Base-by-base conservation (phyloP, 2,888 invertebrate species). In the Nephrocerus scutellatus region DNA sequence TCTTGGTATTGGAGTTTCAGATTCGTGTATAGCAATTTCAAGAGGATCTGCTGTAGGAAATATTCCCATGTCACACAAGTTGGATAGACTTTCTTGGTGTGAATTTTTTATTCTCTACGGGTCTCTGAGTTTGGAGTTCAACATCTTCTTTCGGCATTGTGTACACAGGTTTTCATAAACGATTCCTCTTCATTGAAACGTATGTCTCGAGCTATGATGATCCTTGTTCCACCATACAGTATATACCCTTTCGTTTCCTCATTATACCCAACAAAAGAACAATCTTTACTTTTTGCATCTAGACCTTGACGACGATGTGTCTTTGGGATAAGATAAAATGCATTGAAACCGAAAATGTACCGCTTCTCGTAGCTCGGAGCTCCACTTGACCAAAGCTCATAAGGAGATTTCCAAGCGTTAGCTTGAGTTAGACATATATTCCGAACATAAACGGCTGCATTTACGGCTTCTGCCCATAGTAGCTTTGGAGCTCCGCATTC, bases 181-280 rank as follows among this genome's bases (percentile, higher is more conserved):
- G n/a, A n/a, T n/a, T n/a, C n/a, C n/a, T n/a, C n/a, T n/a, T n/a
- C n/a, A n/a, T n/a, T n/a, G n/a, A n/a, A n/a, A n/a, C n/a, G n/a
- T n/a, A n/a, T n/a, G n/a, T n/a, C n/a, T n/a, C n/a, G n/a, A n/a
- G n/a, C n/a, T n/a, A n/a, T n/a, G n/a, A n/a, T n/a, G n/a, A n/a
- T n/a, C n/a, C n/a, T n/a, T n/a, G n/a, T n/a, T n/a, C n/a, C n/a
- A n/a, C n/a, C n/a, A n/a, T n/a, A n/a, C n/a, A n/a, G n/a, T n/a
- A n/a, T n/a, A n/a, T n/a, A n/a, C n/a, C 34, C 39, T 40, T 40
- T 40, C 8, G 34, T 30, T 25, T 35, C 35, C 2, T 14, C 7
- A 20, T 12, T 34, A 15, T 34, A 39, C 5, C 39, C 29, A 3
- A 39, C 39, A 12, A 39, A 32, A n/a, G n/a, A n/a, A n/a, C n/a